Evolutionary conservation across 2,888 invertebrate species (phyloP).

Genomic region (Tortrix viridana): DNA sequence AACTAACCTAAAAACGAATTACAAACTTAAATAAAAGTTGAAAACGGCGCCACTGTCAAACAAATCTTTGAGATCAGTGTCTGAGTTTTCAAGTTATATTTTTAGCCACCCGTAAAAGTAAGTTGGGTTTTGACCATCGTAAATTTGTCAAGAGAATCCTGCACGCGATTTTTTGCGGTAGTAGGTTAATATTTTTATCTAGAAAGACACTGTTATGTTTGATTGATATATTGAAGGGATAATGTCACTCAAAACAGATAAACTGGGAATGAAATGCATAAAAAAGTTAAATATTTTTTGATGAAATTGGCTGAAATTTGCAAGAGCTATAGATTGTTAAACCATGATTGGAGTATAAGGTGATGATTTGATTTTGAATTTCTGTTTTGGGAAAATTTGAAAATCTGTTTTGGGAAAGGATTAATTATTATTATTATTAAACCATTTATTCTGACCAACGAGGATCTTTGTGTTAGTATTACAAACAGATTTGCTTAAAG

Average conservation of each 20-base stretch:
- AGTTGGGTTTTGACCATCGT: constrained; percentile 47
- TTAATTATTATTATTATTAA: too few species aligned
- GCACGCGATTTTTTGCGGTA: constrained; percentile 54
- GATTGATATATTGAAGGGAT: constrained; percentile 4
- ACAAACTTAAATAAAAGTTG: constrained; percentile 13
- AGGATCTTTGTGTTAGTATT: too few species aligned
- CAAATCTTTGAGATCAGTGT: background rate
- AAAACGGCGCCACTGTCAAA: background rate
- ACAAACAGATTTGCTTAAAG: too few species aligned
- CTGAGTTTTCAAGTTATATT: background rate
- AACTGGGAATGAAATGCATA: too few species aligned
- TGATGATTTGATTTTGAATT: too few species aligned
- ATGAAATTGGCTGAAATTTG: too few species aligned
- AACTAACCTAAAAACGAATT: constrained; percentile 20
- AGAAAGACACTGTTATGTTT: constrained; percentile 3
- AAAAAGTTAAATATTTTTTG: too few species aligned
- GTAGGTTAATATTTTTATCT: constrained; percentile 18
- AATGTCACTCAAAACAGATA: background rate
- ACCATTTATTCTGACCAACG: too few species aligned
- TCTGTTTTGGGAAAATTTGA: too few species aligned
- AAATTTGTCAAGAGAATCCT: constrained; percentile 65
- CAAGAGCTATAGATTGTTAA: too few species aligned
- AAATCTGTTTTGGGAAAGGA: too few species aligned
- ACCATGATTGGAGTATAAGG: too few species aligned
- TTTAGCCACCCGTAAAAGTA: background rate